A percentile compares a stretch with the other conserved stretches of the same genome.
phyloP scores from a whole-genome alignment of 2,113 vertebrate genomes.

The Pogonocichla stellata region DNA sequence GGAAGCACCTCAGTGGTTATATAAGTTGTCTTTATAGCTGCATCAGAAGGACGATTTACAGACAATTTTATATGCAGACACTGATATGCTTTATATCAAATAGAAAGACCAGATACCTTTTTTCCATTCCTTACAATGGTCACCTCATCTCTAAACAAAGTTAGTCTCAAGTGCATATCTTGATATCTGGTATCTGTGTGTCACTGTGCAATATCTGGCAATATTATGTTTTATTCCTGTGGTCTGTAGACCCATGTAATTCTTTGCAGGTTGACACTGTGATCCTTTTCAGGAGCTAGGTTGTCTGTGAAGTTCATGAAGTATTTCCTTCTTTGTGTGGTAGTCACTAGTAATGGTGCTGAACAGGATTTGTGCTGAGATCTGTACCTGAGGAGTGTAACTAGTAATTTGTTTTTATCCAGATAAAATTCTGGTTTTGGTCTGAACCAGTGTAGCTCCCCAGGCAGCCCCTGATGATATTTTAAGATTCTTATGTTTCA shows the following conservation, averaged over 20 bases:
- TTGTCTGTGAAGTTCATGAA: background rate
- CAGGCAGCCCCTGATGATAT: background rate
- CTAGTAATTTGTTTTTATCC: background rate
- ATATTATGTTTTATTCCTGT: background rate
- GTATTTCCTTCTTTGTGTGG: background rate
- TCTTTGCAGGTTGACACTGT: background rate
- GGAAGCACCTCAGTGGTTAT: background rate
- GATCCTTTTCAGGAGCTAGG: background rate
- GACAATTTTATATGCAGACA: background rate
- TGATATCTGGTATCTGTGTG: background rate
- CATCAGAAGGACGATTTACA: background rate
- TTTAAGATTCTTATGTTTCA: background rate
- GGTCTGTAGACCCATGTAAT: background rate
- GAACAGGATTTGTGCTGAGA: background rate
- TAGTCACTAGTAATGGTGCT: background rate
- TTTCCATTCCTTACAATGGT: background rate
- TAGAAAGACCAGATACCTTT: background rate
- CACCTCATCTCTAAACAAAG: background rate
- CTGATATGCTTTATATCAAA: background rate
- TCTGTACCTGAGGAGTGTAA: background rate
- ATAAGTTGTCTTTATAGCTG: background rate
- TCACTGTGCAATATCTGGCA: background rate
- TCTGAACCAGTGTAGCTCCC: background rate
- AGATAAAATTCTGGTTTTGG: background rate
- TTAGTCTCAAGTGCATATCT: accelerated